Evolutionary conservation across 2,888 invertebrate species (phyloP).

Genomic region (Conops quadrifasciatus): DNA sequence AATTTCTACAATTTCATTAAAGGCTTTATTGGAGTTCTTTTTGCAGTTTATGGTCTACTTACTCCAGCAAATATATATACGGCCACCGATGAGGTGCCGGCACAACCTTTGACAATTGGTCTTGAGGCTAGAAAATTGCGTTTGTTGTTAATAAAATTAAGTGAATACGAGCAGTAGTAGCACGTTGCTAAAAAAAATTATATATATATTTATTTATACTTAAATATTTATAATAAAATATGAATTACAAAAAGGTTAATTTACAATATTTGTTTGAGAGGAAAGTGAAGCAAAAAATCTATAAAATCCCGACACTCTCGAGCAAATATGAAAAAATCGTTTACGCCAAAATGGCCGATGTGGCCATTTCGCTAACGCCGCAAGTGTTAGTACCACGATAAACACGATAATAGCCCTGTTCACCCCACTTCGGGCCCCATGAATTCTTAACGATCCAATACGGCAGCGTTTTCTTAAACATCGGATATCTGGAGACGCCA

Average conservation of each 20-base stretch:
- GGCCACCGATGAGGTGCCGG: slow-evolving; percentile 57
- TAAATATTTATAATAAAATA: slow-evolving; percentile 23
- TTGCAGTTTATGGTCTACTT: slow-evolving; percentile 59
- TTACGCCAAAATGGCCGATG: slow-evolving; percentile 75
- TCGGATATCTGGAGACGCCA: slow-evolving; percentile 79
- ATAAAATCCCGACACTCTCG: no score
- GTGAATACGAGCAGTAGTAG: slow-evolving; percentile 59
- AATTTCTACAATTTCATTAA: slow-evolving; percentile 8
- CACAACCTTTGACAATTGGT: slow-evolving; percentile 62
- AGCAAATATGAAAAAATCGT: neutral
- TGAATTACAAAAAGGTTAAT: slow-evolving; percentile 8
- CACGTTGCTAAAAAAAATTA: slow-evolving; percentile 8
- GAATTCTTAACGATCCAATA: slow-evolving; percentile 97
- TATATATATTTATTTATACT: slow-evolving; percentile 11
- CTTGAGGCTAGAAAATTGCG: slow-evolving; percentile 63
- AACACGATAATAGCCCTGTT: slow-evolving; percentile 93
- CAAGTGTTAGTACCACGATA: slow-evolving; percentile 93
- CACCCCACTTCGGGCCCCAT: slow-evolving; percentile 92
- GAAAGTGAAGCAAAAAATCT: no score
- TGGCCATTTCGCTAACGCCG: slow-evolving; percentile 90
- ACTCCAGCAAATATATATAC: slow-evolving; percentile 61
- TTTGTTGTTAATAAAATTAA: slow-evolving; percentile 59
- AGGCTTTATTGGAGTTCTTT: slow-evolving; percentile 1
- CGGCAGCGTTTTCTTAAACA: slow-evolving; percentile 82
- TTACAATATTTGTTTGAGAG: no score